These are phyloP conservation scores for Carpatolechia fugitivella DNA, from an alignment of 2,888 invertebrate species.

Conservation along the genomic window DNA sequence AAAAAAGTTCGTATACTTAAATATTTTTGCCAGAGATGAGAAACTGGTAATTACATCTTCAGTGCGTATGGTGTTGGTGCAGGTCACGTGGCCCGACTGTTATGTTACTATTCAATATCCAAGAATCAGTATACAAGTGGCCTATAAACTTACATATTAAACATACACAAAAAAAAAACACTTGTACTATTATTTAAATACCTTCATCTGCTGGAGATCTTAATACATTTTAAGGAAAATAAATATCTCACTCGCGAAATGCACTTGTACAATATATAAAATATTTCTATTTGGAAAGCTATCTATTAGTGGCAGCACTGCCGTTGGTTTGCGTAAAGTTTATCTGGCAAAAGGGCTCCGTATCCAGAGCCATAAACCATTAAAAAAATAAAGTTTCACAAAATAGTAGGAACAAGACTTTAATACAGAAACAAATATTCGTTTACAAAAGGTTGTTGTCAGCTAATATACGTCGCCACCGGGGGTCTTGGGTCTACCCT, in stretches of 20 bases:
- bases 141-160: conserved; percentile 3
- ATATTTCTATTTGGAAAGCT: background rate
- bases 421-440: too few relatives aligned
- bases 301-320: background rate
- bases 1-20: too few relatives aligned
- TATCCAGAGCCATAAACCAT: too few relatives aligned
- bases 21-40: too few relatives aligned
- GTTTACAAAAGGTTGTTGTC: too few relatives aligned
- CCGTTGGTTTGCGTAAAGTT: background rate
- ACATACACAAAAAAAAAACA: conserved; percentile 28
- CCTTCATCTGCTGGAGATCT: conserved; percentile 25
- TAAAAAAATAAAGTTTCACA: too few relatives aligned
- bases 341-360: too few relatives aligned
- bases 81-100: background rate
- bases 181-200: conserved; percentile 57
- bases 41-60: too few relatives aligned
- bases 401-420: too few relatives aligned
- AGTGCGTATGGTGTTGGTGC: too few relatives aligned
- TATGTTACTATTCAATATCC: background rate
- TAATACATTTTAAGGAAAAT: conserved; percentile 47
- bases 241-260: conserved; percentile 60
- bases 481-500: too few relatives aligned
- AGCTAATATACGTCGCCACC: too few relatives aligned
- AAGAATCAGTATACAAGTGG: background rate
- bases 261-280: conserved; percentile 36